These are phyloP conservation scores for Morone chrysops DNA, from an alignment of 2,113 vertebrate species.

Conservation along the genomic window DNA sequence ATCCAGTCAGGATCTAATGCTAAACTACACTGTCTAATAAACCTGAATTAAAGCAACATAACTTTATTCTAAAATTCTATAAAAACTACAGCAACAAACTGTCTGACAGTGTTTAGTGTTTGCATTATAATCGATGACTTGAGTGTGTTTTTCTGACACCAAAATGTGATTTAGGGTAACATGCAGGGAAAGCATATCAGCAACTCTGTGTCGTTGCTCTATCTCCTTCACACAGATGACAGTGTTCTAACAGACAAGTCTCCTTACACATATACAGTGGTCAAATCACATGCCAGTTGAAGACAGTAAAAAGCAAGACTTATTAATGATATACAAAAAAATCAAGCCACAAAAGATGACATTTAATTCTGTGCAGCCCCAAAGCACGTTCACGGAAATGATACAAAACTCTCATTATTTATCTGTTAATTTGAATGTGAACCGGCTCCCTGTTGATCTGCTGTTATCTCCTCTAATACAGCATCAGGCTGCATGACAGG, in stretches of 20 bases:
- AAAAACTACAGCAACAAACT: not conserved
- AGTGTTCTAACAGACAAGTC: slow-evolving; percentile 52
- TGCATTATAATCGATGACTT: not conserved
- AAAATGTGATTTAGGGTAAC: slow-evolving; percentile 15
- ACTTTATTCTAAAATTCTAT: not conserved
- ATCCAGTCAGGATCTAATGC: not conserved
- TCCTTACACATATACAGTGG: not conserved
- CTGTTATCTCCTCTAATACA: slow-evolving; percentile 29
- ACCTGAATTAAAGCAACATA: not conserved
- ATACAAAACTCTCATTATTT: slow-evolving; percentile 6
- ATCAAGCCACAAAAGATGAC: not conserved
- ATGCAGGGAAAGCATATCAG: slow-evolving; percentile 30
- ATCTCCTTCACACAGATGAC: slow-evolving; percentile 63
- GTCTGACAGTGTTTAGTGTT: not conserved
- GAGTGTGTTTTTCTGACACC: slow-evolving; percentile 26
- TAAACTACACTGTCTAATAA: not conserved
- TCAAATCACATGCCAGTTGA: not conserved
- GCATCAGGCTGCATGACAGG: not conserved
- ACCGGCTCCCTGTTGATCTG: not conserved
- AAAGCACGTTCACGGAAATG: not conserved
- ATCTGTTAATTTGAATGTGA: slow-evolving; percentile 11
- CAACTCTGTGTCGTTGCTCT: slow-evolving; percentile 42
- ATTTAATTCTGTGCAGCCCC: not conserved
- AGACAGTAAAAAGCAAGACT: not conserved
- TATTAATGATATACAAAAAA: not conserved